Conservation (phyloP, 1,140 invertebrate genomes). For the Bathynomus jamesi region DNA sequence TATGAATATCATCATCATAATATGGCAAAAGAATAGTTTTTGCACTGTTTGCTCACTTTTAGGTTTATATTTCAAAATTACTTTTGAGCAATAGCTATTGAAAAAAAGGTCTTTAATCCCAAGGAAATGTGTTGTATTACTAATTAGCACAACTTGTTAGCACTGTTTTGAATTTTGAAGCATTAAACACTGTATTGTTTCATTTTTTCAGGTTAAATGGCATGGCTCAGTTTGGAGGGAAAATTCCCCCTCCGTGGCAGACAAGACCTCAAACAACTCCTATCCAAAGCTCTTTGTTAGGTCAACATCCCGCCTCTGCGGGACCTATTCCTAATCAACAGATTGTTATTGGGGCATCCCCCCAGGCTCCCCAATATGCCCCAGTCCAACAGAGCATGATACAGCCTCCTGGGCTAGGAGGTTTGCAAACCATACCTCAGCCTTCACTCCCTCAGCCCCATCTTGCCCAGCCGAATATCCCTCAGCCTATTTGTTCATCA, state of each 20-base stretch:
- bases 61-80: too few relatives aligned
- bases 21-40: too few relatives aligned
- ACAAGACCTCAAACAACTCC: constrained; percentile 29
- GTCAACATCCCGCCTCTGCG: constrained; percentile 28
- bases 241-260: constrained; percentile 35
- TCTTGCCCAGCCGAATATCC: neutral
- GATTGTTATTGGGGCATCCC: constrained; percentile 17
- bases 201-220: too few relatives aligned
- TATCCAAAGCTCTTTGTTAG: constrained; percentile 29
- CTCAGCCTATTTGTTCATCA: neutral
- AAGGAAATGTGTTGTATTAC: too few relatives aligned
- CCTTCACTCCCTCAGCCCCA: neutral
- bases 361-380: constrained; percentile 32
- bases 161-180: too few relatives aligned
- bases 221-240: constrained; percentile 11
- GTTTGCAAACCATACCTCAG: constrained; percentile 17
- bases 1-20: too few relatives aligned
- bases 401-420: constrained; percentile 31
- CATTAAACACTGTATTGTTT: too few relatives aligned
- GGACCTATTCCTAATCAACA: constrained; percentile 27
- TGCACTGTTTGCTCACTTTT: too few relatives aligned
- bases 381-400: constrained; percentile 36
- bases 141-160: too few relatives aligned
- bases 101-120: too few relatives aligned
- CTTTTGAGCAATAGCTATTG: too few relatives aligned